Evolutionary conservation across 2,797 vertebrate species (phyloP).

Genomic region (Holocentrus rufus): DNA sequence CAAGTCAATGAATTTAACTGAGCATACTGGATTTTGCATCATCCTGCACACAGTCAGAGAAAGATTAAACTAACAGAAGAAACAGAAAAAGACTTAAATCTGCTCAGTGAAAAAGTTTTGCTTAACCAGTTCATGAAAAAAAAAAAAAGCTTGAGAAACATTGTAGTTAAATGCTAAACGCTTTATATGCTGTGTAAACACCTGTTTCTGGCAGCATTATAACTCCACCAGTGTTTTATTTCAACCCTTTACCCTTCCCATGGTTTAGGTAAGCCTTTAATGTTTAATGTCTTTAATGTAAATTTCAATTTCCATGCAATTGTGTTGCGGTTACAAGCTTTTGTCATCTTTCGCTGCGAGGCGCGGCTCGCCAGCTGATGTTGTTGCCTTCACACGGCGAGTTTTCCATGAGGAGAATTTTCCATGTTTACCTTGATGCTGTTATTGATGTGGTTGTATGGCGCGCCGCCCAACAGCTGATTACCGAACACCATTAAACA

Average conservation of each 20-base stretch:
- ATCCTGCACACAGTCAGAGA: neutral
- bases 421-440: slow-evolving; percentile 68
- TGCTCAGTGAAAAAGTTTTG: neutral
- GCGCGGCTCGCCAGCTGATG: slow-evolving; percentile 17
- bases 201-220: neutral
- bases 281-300: too few relatives aligned
- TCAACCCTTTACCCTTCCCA: neutral
- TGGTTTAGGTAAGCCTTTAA: slow-evolving; percentile 4
- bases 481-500: slow-evolving; percentile 63
- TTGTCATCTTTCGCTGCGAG: slow-evolving; percentile 33
- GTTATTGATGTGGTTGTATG: slow-evolving; percentile 59
- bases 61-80: neutral
- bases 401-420: slow-evolving; percentile 79
- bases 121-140: neutral
- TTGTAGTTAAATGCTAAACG: neutral
- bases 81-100: neutral
- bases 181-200: neutral
- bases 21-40: too few relatives aligned
- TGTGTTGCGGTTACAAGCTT: slow-evolving; percentile 30
- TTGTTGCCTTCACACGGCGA: slow-evolving; percentile 53
- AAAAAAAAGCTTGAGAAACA: neutral
- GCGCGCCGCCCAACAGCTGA: slow-evolving; percentile 59
- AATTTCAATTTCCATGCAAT: slow-evolving; percentile 35
- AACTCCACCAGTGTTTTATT: neutral
- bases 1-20: too few relatives aligned